phyloP scores from a whole-genome alignment of 2,113 vertebrate genomes.

The Chamaea fasciata region DNA sequence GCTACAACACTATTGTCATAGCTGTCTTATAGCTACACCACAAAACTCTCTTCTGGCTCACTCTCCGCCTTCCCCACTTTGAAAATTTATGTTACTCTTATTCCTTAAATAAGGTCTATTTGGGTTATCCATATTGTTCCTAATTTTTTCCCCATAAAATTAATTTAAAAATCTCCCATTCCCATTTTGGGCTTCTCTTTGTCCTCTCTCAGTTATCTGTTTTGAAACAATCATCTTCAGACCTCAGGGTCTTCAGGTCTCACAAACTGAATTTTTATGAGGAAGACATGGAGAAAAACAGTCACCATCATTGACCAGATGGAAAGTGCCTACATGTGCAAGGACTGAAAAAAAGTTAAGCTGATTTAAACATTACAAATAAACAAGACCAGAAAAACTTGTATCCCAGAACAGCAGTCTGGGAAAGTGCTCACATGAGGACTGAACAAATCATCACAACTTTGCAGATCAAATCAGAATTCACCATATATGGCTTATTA shows the following conservation, averaged over 20 bases:
- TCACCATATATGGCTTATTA: not conserved
- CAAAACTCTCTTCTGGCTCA: rapidly evolving
- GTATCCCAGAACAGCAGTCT: not conserved
- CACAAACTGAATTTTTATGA: not conserved
- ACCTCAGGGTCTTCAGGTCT: not conserved
- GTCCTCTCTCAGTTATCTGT: not conserved
- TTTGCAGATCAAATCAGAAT: not conserved
- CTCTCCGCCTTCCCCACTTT: not conserved
- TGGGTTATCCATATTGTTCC: not conserved
- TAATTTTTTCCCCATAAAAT: not conserved
- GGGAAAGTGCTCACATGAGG: not conserved
- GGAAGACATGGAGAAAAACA: not conserved
- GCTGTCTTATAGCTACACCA: not conserved
- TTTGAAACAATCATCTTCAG: not conserved
- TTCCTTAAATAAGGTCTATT: not conserved
- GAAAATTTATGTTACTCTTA: not conserved
- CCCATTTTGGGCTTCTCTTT: not conserved
- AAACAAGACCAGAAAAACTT: not conserved
- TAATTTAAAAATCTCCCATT: not conserved
- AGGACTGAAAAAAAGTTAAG: not conserved
- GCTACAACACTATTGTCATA: not conserved
- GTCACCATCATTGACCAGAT: not conserved
- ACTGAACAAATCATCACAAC: not conserved
- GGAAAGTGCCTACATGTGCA: not conserved
- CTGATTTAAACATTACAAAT: not conserved